phyloP scores from a whole-genome alignment of 1,140 invertebrate species.

The Chionoecetes opilio region DNA sequence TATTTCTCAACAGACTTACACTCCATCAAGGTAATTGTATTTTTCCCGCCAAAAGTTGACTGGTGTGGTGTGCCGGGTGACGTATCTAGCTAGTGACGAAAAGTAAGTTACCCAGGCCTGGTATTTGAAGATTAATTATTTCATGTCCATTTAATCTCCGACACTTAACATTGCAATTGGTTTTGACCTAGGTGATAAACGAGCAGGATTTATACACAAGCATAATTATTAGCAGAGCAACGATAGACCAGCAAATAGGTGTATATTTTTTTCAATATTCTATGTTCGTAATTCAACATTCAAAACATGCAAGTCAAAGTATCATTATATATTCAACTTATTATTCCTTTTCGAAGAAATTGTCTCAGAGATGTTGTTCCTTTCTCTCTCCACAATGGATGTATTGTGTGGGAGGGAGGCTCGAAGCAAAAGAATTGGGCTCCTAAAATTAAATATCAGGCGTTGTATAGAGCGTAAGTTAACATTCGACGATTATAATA shows the following conservation, averaged over 20 bases:
- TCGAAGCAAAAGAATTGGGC: neutral
- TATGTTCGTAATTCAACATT: too few relatives aligned
- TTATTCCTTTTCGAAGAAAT: too few relatives aligned
- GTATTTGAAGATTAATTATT: conserved; percentile 19
- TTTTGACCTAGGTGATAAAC: neutral
- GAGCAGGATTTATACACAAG: neutral
- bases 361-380: too few relatives aligned
- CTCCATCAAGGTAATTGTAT: neutral
- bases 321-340: neutral
- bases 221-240: neutral
- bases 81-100: neutral
- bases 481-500: too few relatives aligned
- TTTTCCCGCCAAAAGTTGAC: neutral
- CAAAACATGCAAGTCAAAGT: too few relatives aligned
- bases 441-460: neutral
- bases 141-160: neutral
- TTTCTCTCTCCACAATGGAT: too few relatives aligned
- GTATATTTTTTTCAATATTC: neutral
- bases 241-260: neutral
- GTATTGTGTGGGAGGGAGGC: neutral
- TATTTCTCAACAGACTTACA: neutral
- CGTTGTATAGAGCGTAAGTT: too few relatives aligned
- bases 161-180: neutral
- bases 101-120: neutral
- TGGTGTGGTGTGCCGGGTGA: neutral